Base-by-base conservation (phyloP, 2,113 vertebrate species). In the Girardinichthys multiradiatus region DNA sequence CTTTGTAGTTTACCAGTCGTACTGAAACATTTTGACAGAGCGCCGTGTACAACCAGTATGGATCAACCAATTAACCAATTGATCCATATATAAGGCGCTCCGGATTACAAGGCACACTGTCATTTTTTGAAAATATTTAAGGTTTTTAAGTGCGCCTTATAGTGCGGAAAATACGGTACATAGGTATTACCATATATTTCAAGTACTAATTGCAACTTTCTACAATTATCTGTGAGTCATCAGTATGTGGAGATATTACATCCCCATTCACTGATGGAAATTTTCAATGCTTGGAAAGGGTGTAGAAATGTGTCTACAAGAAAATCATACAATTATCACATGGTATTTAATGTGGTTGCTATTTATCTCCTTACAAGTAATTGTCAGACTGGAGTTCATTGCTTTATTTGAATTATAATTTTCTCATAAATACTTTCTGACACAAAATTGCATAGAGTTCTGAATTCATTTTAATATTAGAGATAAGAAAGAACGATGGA, bases 401-500 rank as follows among this genome's bases (percentile, higher is more conserved):
- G 24, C 48, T 54, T 54, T 17, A 3, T 24, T 54, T 24, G 9
- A 54, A 54, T 24, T 54, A n/a, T 54, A n/a, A 9, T 54, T 24
- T 54, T 54, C 48, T 54, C n/a, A 54, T 54, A 54, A 54, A 54
- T 10, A n/a, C 19, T 24, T n/a, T 54, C 48, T 54, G 48, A 54
- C 24, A n/a, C 8, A n/a, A 24, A n/a, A 54, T 54, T 54, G 19
- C 24, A n/a, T 54, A n/a, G 9, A 68, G 31, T 64, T 67, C 15
- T 62, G 69, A 75, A 77, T 73, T 30, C 1, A 75, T 64, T 74
- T 27, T 42, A 57, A 61, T 48, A 37, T 58, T n/a, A 80, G 24
- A 37, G 37, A 57, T 24, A 69, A 26, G 48, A 45, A 39, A 72
- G 45, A 72, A 19, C 57, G 26, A 27, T 19, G 69, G 61, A 74